A percentile compares a stretch with the other conserved stretches of the same genome.
Evolutionary conservation across 1,140 invertebrate species (phyloP).

Genomic region (Heliconius himera): DNA sequence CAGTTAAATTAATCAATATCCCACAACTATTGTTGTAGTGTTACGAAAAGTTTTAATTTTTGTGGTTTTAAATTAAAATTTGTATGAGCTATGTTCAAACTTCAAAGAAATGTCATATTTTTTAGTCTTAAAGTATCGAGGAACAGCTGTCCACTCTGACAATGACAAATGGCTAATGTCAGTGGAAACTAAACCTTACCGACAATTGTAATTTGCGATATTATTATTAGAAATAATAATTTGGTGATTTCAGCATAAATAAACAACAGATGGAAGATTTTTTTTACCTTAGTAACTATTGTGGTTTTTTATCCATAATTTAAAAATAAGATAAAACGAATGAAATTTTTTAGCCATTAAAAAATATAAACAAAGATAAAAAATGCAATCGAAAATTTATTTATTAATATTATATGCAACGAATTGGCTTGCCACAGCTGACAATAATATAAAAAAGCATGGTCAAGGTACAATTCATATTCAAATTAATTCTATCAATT

Average conservation of each 20-base stretch:
- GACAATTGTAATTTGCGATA: not conserved
- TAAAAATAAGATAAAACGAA: not conserved
- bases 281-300: not conserved
- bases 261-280: not conserved
- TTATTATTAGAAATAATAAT: not conserved
- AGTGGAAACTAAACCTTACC: not conserved
- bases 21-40: no score
- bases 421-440: conserved; percentile 42
- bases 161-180: not conserved
- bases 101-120: no score
- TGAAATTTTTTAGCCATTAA: not conserved
- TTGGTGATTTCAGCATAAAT: not conserved
- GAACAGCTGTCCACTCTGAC: not conserved
- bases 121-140: not conserved
- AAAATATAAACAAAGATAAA: conserved; percentile 25
- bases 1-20: no score
- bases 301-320: not conserved
- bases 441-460: conserved; percentile 49
- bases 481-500: not conserved
- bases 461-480: conserved; percentile 57
- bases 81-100: not conserved
- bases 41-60: not conserved
- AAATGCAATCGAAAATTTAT: conserved; percentile 59
- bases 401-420: conserved; percentile 52
- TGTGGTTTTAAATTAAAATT: not conserved